phyloP scores from a whole-genome alignment of 2,113 vertebrate genomes.

The Sapayoa aenigma region DNA sequence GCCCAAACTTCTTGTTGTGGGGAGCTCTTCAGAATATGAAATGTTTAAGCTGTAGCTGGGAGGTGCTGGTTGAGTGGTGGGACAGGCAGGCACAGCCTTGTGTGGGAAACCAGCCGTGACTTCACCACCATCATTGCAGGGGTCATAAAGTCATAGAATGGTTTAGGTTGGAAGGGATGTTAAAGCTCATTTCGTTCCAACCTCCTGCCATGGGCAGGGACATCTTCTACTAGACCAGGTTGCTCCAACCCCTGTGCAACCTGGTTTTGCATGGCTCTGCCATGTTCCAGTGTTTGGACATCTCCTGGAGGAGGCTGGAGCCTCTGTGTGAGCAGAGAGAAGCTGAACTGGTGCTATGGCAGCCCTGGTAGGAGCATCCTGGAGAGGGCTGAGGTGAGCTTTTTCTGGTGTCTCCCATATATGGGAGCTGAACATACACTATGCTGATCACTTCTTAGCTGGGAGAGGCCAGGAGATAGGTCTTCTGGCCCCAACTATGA shows the following conservation, averaged over 20 bases:
- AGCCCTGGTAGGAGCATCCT: not conserved
- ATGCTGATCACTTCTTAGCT: not conserved
- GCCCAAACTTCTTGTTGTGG: not conserved
- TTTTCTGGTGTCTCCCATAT: accelerated
- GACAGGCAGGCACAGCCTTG: accelerated
- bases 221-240: accelerated
- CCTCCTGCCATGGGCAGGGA: not conserved
- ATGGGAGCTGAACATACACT: not conserved
- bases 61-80: not conserved
- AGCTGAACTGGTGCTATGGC: not conserved
- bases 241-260: not conserved
- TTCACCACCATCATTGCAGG: accelerated
- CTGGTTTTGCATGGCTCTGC: not conserved
- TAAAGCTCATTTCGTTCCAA: not conserved
- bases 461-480: not conserved
- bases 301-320: not conserved
- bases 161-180: not conserved
- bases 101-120: not conserved
- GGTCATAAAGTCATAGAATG: accelerated
- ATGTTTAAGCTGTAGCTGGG: not conserved
- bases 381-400: not conserved
- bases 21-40: not conserved
- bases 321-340: not conserved
- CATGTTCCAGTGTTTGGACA: not conserved
- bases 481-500: not conserved